Evolutionary conservation across 2,797 vertebrate species (phyloP).

Genomic region (Gadopsis marmoratus): DNA sequence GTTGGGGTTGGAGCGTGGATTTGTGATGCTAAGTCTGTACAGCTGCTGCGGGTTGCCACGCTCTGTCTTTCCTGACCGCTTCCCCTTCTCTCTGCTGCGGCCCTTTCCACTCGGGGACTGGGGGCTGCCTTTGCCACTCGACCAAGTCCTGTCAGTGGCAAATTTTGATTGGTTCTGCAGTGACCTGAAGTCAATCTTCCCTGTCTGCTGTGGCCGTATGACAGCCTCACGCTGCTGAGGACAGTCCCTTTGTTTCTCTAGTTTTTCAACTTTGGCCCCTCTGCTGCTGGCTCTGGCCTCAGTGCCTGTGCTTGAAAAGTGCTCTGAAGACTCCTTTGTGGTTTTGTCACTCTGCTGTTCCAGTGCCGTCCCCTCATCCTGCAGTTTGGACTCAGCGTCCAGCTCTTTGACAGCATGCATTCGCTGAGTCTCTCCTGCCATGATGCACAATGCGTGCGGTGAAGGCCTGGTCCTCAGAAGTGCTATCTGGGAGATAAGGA

Average conservation of each 20-base stretch:
- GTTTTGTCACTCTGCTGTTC: conserved; percentile 86
- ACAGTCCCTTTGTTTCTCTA: conserved; percentile 87
- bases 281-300: conserved; percentile 73
- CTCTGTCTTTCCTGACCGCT: conserved; percentile 87
- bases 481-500: conserved; percentile 81
- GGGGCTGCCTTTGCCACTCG: conserved; percentile 85
- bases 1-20: conserved; percentile 87
- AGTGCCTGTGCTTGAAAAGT: conserved; percentile 79
- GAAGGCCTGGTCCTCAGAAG: conserved; percentile 85
- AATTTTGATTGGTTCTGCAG: conserved; percentile 88
- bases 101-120: conserved; percentile 88
- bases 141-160: conserved; percentile 86
- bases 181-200: conserved; percentile 92
- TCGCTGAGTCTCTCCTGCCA: conserved; percentile 94
- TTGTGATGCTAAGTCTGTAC: conserved; percentile 89
- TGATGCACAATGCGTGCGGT: conserved; percentile 85
- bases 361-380: conserved; percentile 84
- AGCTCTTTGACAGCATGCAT: conserved; percentile 86
- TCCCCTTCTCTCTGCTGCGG: conserved; percentile 85
- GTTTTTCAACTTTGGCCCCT: conserved; percentile 75
- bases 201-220: conserved; percentile 90
- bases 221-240: conserved; percentile 93
- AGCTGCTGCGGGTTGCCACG: conserved; percentile 90
- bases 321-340: conserved; percentile 84
- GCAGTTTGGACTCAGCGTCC: conserved; percentile 85